Conservation (phyloP, 1,140 invertebrate species). For the Pseudomyrmex flavicornis region DNA sequence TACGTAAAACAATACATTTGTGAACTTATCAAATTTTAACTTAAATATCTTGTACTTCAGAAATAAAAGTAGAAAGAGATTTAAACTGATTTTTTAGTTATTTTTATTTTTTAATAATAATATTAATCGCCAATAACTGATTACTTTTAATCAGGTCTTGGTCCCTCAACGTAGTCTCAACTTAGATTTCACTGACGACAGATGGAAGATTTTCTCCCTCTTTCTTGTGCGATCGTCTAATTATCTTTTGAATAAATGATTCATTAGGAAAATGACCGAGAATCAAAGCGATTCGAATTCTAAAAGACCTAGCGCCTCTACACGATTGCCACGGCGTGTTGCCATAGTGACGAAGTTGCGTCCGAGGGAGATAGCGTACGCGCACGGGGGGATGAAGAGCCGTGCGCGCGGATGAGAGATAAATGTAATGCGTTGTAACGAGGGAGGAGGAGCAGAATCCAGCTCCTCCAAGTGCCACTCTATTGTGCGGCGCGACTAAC, state of each 20-base stretch:
- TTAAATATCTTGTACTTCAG: not conserved
- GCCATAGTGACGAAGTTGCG: constrained; percentile 76
- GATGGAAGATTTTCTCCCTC: constrained; percentile 19
- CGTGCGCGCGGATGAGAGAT: constrained; percentile 79
- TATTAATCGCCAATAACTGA: not conserved
- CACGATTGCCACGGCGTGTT: constrained; percentile 65
- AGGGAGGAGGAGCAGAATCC: constrained; percentile 68
- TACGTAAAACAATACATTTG: not conserved
- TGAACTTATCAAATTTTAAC: not conserved
- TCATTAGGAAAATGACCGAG: constrained; percentile 43
- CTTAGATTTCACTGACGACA: not conserved
- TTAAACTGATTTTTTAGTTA: not conserved
- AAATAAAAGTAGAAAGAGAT: not conserved
- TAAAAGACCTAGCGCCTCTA: not conserved
- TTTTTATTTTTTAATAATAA: constrained; percentile 29
- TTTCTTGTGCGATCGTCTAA: not conserved
- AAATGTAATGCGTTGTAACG: constrained; percentile 80
- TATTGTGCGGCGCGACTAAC: constrained; percentile 83
- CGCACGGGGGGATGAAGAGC: constrained; percentile 73
- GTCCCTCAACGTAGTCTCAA: not conserved
- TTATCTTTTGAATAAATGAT: constrained; percentile 54
- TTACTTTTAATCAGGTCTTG: constrained; percentile 13
- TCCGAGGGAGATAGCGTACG: constrained; percentile 68
- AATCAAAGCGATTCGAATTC: constrained; percentile 25
- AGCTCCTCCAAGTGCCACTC: constrained; percentile 79